Evolutionary conservation across 2,888 invertebrate species (phyloP), one percentile per base, ranked within the genome.

Genomic region (Terebella lapidaria): DNA sequence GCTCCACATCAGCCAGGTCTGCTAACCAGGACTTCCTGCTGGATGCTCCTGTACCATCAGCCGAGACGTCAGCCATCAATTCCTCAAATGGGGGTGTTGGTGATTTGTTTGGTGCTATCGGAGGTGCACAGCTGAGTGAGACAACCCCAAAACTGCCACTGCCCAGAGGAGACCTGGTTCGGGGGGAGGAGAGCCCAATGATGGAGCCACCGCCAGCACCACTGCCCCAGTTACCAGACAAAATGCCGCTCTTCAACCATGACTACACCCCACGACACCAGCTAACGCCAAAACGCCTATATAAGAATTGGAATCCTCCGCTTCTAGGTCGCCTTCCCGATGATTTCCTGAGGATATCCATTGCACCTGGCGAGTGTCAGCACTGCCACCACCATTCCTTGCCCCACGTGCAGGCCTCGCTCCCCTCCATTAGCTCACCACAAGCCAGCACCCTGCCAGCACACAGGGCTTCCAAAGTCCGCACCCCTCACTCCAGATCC

Each of bases 321-420:
- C 82, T 92, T 80, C 75, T 92, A 49, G 88, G 90, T 0, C 88
- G 88, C 0, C 79, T 92, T 57, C 92, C 92, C 1, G 86, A 88
- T 45, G 87, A 87, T 76, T 92, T 92, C 79, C 84, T 92, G 45
- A 85, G 91, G 58, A 49, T 62, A 27, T 25, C 27, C 4, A 51
- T 57, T 5, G 20, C 18, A 15, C 42, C 10, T 15, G n/a, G 42
- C n/a, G 42, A 35, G n/a, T 35, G 42, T 35, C 42, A 35, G 10
- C 42, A 35, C 42, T 35, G 42, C n/a, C 42, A 35, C n/a, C 42
- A 35, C n/a, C n/a, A n/a, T n/a, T n/a, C n/a, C n/a, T n/a, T n/a
- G n/a, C n/a, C n/a, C n/a, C 42, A 35, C n/a, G 42, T n/a, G 10
- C 42, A 35, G 42, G 10, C 42, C 10, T 35, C 42, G 42, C 42